These are phyloP conservation scores for Antheraea mylitta DNA, from an alignment of 1,140 invertebrate genomes.

Conservation along the genomic window DNA sequence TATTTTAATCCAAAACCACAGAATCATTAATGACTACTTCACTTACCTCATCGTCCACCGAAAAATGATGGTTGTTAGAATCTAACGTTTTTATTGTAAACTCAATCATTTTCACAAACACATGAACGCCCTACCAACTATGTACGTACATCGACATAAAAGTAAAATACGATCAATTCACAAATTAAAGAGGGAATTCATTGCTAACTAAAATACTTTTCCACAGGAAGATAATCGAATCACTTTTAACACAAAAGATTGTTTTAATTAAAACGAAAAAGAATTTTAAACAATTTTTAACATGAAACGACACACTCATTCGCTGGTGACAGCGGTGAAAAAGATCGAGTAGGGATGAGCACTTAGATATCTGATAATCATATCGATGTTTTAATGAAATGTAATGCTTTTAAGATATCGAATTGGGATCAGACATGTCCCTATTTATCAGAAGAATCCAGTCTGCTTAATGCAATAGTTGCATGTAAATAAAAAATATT, in stretches of 20 bases:
- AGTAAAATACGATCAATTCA: slow-evolving; percentile 14
- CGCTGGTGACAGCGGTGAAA: slow-evolving; percentile 24
- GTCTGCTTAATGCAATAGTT: no score
- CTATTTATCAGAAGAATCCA: no score
- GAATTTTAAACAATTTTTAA: slow-evolving; percentile 23
- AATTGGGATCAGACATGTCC: no score
- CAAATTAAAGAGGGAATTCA: not conserved
- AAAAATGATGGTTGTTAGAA: slow-evolving; percentile 92
- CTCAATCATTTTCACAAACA: slow-evolving; percentile 50
- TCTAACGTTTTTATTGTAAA: slow-evolving; percentile 91
- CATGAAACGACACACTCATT: slow-evolving; percentile 23
- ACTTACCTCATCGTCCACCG: slow-evolving; percentile 92
- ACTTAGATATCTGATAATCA: not conserved
- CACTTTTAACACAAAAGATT: slow-evolving; percentile 34
- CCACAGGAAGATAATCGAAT: slow-evolving; percentile 12
- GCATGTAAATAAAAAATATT: no score
- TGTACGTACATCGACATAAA: slow-evolving; percentile 29
- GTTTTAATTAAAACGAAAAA: slow-evolving; percentile 25
- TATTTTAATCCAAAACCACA: not conserved
- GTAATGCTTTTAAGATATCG: no score
- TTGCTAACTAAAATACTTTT: not conserved
- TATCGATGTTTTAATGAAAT: no score
- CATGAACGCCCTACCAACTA: slow-evolving; percentile 29
- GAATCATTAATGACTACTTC: not conserved
- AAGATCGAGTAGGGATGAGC: slow-evolving; percentile 13